Conservation (phyloP, 2,888 invertebrate species). For the Drosophila fulvimacula region DNA sequence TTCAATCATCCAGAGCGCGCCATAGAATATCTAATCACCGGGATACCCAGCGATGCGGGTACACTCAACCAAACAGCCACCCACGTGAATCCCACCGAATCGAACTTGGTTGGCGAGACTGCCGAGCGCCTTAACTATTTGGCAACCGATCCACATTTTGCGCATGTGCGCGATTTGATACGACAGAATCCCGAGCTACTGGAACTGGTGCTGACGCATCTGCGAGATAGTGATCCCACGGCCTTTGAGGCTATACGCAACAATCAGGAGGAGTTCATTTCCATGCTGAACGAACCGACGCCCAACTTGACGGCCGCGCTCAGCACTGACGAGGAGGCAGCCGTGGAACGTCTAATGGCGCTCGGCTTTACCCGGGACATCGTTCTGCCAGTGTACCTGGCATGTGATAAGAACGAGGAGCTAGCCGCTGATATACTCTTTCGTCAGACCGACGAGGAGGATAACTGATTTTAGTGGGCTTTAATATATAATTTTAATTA, state of each 20-base stretch:
- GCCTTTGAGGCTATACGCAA: slow-evolving; percentile 94
- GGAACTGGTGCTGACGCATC: slow-evolving; percentile 94
- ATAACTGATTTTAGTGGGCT: slow-evolving; percentile 5
- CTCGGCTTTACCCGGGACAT: slow-evolving; percentile 73
- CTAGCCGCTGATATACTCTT: slow-evolving; percentile 77
- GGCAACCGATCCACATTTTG: slow-evolving; percentile 75
- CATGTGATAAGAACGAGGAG: slow-evolving; percentile 79
- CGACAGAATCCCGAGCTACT: slow-evolving; percentile 96
- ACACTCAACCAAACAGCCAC: not conserved
- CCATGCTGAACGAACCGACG: slow-evolving; percentile 54
- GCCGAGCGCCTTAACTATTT: slow-evolving; percentile 26
- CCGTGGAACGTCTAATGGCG: slow-evolving; percentile 71
- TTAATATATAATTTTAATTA: not conserved
- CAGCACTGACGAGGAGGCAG: slow-evolving; percentile 60
- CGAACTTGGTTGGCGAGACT: slow-evolving; percentile 6
- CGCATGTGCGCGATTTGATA: slow-evolving; percentile 95
- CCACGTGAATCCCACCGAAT: not conserved
- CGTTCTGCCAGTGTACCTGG: slow-evolving; percentile 73
- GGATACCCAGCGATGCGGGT: slow-evolving; percentile 87
- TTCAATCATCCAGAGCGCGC: slow-evolving; percentile 99
- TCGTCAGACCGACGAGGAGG: slow-evolving; percentile 70
- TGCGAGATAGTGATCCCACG: slow-evolving; percentile 97
- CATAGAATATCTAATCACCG: slow-evolving; percentile 97
- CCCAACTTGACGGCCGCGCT: slow-evolving; percentile 12
- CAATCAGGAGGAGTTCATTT: slow-evolving; percentile 95